These are phyloP conservation scores for Stomatorhinus walkeri DNA, from an alignment of 2,797 vertebrate genomes.

Conservation along the genomic window DNA sequence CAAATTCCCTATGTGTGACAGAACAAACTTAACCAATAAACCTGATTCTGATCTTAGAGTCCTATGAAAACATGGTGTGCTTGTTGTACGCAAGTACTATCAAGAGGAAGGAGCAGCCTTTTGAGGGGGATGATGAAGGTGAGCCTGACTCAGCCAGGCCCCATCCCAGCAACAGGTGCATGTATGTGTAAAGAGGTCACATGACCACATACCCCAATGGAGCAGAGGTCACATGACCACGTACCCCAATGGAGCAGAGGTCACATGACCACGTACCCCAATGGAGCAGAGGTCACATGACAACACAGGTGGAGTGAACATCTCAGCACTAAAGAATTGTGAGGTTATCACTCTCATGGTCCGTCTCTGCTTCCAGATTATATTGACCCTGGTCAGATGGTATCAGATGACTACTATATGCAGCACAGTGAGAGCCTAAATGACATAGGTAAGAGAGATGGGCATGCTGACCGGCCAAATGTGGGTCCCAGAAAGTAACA, in stretches of 20 bases:
- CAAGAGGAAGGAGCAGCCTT: neutral
- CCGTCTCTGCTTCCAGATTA: constrained; percentile 12
- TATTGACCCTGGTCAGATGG: neutral
- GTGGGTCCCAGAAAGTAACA: neutral
- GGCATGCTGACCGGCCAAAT: neutral
- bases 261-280: neutral
- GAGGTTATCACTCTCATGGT: neutral
- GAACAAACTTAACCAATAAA: neutral
- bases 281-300: neutral
- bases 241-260: neutral
- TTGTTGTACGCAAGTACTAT: neutral
- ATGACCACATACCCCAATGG: neutral
- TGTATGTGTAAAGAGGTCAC: neutral
- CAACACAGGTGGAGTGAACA: neutral
- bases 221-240: neutral
- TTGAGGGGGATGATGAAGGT: neutral
- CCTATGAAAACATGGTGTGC: constrained; percentile 24
- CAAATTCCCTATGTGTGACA: neutral
- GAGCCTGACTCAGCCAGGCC: neutral
- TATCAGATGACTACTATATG: neutral
- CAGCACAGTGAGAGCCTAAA: neutral
- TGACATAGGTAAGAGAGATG: constrained; percentile 10
- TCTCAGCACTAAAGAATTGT: neutral
- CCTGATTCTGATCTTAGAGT: constrained; percentile 8
- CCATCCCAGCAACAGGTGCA: neutral